Evolutionary conservation across 2,888 invertebrate genomes (phyloP).

Genomic region (Oxytorus armatus): DNA sequence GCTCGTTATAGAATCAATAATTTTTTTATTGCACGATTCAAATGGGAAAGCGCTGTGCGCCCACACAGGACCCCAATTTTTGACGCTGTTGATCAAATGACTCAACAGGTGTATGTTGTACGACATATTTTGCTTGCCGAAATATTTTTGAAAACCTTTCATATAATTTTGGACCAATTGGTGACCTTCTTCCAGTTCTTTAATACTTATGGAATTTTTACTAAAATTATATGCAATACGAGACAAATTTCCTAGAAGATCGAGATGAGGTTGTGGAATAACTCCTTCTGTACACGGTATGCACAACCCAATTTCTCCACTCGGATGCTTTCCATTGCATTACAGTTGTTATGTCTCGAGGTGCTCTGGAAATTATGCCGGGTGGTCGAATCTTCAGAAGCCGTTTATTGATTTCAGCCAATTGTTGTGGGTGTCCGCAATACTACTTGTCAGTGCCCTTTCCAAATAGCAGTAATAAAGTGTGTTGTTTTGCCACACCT

Average conservation of each 20-base stretch:
- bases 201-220: neutral
- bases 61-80: conserved; percentile 16
- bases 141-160: neutral
- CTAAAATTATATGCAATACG: neutral
- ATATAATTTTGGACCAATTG: neutral
- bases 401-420: neutral
- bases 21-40: conserved; percentile 15
- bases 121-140: conserved; percentile 1
- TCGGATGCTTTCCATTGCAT: conserved; percentile 36
- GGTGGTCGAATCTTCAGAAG: conserved; percentile 19
- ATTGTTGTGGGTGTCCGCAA: neutral
- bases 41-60: conserved; percentile 3
- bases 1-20: conserved; percentile 7
- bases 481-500: conserved; percentile 34
- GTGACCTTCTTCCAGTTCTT: neutral
- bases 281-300: conserved; percentile 44
- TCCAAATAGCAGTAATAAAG: conserved; percentile 17
- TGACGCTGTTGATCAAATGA: neutral
- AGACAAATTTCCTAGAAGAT: neutral
- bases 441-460: conserved; percentile 10
- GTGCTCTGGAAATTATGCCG: conserved; percentile 10
- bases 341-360: conserved; percentile 34
- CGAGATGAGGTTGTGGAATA: conserved; percentile 1
- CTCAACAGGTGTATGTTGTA: conserved; percentile 10
- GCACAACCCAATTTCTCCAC: conserved; percentile 26